Evolutionary conservation across 1,140 invertebrate species (phyloP), one percentile per base, ranked within the genome.

Genomic region (Apolygus lucorum): DNA sequence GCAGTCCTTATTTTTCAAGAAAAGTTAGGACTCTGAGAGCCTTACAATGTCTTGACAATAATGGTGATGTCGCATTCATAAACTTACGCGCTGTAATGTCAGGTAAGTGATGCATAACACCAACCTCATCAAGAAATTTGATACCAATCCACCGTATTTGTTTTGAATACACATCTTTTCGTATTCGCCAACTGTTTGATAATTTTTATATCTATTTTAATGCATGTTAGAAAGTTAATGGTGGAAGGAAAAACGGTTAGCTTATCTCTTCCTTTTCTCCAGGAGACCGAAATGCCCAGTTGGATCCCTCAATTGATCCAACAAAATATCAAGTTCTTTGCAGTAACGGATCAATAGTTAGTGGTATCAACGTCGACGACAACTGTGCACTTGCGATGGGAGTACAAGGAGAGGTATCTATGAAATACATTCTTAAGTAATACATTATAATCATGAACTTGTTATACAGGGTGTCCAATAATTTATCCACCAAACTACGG

Each of bases 21-120:
- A 17, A 24, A 4, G 27, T 29, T 4, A 29, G 64, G 21, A 66
- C n/a, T 34, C n/a, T 66, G 28, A 66, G 29, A 21, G 64, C 64
- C 11, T 29, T 66, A 28, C 27, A 66, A 25, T 66, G 64, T 66
- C 64, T 66, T 34, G 64, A 66, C 21, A 42, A 42, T 4, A 24
- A 42, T 21, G 64, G 64, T 2, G 64, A 66, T 25, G 64, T 66
- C 1, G 64, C 64, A 34, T 66, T 66, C n/a, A 66, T 66, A 14
- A 66, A 66, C 28, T 34, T 29, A 21, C 14, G 29, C 8, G 27
- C 64, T 2, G 2, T 66, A 1, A 21, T 13, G n/a, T 21, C 64
- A 42, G 64, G 64, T 66, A 21, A 26, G 63, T 13, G 25, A 22
- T 27, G n/a, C n/a, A n/a, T n/a, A n/a, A n/a, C n/a, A n/a, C n/a